phyloP scores from a whole-genome alignment of 2,113 vertebrate species.

The Cephalopholis sonnerati region DNA sequence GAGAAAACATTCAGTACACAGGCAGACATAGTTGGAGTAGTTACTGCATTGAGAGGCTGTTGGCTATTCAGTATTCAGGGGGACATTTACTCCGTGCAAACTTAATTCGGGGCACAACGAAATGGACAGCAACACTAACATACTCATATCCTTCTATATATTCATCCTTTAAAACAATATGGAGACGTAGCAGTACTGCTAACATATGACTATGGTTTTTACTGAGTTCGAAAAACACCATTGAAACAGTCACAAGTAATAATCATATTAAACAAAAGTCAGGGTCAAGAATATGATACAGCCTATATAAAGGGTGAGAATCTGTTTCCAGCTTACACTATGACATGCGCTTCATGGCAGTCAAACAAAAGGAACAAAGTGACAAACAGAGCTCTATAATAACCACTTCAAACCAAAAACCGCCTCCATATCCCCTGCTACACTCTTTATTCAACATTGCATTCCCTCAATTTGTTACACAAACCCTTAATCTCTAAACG shows the following conservation, averaged over 20 bases:
- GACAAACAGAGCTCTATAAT: conserved; percentile 25
- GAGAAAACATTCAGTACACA: conserved; percentile 60
- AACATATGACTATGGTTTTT: conserved; percentile 43
- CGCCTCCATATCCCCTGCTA: conserved; percentile 1
- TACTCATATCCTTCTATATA: conserved; percentile 31
- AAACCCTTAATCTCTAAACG: not conserved
- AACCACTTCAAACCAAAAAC: conserved; percentile 23
- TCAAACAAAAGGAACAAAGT: conserved; percentile 35
- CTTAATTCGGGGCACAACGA: conserved; percentile 15
- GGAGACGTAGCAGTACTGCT: conserved; percentile 44
- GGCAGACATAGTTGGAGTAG: conserved; percentile 10
- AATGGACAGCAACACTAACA: conserved; percentile 13
- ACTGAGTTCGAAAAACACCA: conserved; percentile 61
- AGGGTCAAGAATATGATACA: conserved; percentile 65
- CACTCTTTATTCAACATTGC: not conserved
- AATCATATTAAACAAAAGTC: conserved; percentile 64
- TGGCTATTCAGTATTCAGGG: conserved; percentile 13
- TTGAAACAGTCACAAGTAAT: conserved; percentile 70
- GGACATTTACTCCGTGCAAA: conserved; percentile 26
- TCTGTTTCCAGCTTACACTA: conserved; percentile 59
- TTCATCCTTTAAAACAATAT: conserved; percentile 51
- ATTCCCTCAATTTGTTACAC: not conserved
- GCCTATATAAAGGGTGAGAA: conserved; percentile 47
- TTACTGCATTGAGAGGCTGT: conserved; percentile 48
- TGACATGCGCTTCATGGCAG: conserved; percentile 57